Evolutionary conservation across 2,888 invertebrate species (phyloP).

Genomic region (Petrolisthes manimaculis): DNA sequence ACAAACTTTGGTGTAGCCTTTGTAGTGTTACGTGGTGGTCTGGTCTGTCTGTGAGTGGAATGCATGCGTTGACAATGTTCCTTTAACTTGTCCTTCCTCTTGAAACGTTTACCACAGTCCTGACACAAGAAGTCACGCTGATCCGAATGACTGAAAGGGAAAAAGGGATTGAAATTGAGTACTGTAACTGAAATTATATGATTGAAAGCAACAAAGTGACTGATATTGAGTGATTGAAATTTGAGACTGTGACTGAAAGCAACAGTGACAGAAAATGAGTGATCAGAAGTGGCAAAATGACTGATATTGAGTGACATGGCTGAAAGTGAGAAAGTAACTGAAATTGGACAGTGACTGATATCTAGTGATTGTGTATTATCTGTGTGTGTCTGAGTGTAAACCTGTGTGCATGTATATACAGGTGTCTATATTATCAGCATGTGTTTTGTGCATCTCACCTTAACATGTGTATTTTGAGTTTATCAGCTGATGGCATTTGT

Average conservation of each 20-base stretch:
- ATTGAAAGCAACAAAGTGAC: not conserved
- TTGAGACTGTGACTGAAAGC: not conserved
- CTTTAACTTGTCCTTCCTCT: constrained; percentile 81
- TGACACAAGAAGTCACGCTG: constrained; percentile 81
- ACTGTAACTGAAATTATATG: constrained; percentile 9
- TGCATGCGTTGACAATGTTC: constrained; percentile 81
- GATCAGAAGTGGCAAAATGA: no score
- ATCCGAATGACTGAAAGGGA: constrained; percentile 73
- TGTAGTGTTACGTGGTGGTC: constrained; percentile 50
- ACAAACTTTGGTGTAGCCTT: constrained; percentile 56
- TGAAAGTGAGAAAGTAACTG: no score
- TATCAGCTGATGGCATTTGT: constrained; percentile 78
- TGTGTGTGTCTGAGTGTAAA: no score
- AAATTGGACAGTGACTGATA: no score
- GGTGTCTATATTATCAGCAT: no score
- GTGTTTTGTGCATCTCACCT: constrained; percentile 68
- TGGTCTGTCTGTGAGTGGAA: constrained; percentile 72
- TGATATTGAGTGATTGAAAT: constrained; percentile 43
- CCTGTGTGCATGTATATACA: no score
- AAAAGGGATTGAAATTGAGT: no score
- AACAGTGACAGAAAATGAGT: no score
- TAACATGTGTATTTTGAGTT: constrained; percentile 80
- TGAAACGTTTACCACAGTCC: constrained; percentile 83
- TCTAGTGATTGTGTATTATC: no score
- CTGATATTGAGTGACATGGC: no score